phyloP scores from a whole-genome alignment of 2,888 invertebrate genomes.

The Cosmorhoe ocellata region DNA sequence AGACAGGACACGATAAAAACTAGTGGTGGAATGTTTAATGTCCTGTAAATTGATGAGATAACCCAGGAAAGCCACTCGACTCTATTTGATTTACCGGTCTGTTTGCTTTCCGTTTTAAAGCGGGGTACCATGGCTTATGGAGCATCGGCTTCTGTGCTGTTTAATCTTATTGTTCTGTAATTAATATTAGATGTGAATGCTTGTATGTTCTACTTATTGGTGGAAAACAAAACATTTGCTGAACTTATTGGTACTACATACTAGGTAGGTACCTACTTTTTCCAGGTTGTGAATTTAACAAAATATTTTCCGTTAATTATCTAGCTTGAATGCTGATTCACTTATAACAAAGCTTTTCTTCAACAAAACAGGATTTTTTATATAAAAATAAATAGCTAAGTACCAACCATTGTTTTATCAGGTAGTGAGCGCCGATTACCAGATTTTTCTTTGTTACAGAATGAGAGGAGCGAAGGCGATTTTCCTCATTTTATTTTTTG shows the following conservation, averaged over 20 bases:
- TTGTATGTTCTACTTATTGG: too few relatives aligned
- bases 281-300: too few relatives aligned
- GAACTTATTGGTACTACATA: too few relatives aligned
- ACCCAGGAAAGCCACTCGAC: slow-evolving; percentile 12
- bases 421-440: neutral
- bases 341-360: too few relatives aligned
- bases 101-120: slow-evolving; percentile 16
- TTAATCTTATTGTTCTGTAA: neutral
- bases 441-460: slow-evolving; percentile 60
- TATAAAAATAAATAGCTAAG: neutral
- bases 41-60: slow-evolving; percentile 34
- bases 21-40: slow-evolving; percentile 27
- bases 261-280: too few relatives aligned
- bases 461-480: slow-evolving; percentile 71
- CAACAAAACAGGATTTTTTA: too few relatives aligned
- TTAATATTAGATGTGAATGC: neutral
- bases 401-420: neutral
- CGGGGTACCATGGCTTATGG: slow-evolving; percentile 1
- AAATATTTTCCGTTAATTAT: too few relatives aligned
- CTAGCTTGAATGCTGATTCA: too few relatives aligned
- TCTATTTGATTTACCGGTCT: slow-evolving; percentile 15
- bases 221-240: too few relatives aligned
- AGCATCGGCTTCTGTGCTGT: neutral
- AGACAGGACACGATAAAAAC: neutral
- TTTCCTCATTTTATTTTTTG: slow-evolving; percentile 72